Percentiles rank a stretch among this genome's conserved stretches.
phyloP scores from a whole-genome alignment of 2,888 invertebrate genomes.

The Melanotus villosus region DNA sequence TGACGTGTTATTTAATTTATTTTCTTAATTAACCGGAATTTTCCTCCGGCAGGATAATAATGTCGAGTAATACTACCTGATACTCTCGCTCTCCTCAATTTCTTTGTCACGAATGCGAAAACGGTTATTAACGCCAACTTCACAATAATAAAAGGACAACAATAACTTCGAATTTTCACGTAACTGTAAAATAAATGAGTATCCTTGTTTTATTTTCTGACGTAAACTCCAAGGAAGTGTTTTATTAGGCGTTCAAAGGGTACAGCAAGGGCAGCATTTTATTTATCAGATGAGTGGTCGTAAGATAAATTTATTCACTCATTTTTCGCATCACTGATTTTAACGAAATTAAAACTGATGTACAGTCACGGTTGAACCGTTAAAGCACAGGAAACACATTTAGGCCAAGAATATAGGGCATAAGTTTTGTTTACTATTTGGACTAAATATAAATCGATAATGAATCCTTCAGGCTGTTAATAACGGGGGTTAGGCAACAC shows the following conservation, averaged over 20 bases:
- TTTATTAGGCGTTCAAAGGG: not conserved
- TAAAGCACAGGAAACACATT: too few species aligned
- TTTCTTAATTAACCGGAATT: constrained; percentile 45
- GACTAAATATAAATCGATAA: too few species aligned
- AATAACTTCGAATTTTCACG: not conserved
- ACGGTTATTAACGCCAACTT: constrained; percentile 12
- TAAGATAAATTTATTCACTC: constrained; percentile 2
- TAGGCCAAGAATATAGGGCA: too few species aligned
- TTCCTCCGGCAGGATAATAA: constrained; percentile 33
- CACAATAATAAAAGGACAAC: constrained; percentile 20
- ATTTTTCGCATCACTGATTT: constrained; percentile 14
- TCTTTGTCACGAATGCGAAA: constrained; percentile 24
- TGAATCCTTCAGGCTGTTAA: too few species aligned
- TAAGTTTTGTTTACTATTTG: too few species aligned
- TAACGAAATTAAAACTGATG: not conserved
- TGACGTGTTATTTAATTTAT: constrained; percentile 44
- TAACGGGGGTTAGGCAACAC: too few species aligned
- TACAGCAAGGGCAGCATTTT: not conserved
- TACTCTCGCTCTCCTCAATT: constrained; percentile 25
- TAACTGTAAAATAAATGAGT: not conserved
- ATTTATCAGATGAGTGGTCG: not conserved
- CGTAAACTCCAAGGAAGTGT: not conserved
- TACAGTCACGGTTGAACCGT: too few species aligned
- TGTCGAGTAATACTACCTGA: constrained; percentile 40
- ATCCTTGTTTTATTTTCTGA: not conserved